Conservation (phyloP, 2,888 invertebrate species). For the Melolontha melolontha region DNA sequence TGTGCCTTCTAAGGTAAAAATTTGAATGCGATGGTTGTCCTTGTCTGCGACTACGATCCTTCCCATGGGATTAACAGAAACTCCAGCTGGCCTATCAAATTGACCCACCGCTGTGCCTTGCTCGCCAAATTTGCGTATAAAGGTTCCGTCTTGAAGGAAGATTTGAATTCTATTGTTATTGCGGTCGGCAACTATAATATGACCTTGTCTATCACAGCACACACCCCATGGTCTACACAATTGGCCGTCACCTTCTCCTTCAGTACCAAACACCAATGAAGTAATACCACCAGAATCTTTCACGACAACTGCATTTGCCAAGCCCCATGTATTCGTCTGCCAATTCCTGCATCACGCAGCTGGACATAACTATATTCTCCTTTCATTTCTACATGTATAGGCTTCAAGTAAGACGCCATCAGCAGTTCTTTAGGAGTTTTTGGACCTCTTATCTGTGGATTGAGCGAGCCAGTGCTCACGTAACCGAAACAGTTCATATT, state of each 20-base stretch:
- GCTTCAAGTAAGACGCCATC: constrained; percentile 35
- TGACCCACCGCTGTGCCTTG: constrained; percentile 87
- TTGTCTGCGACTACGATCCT: constrained; percentile 95
- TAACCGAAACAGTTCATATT: constrained; percentile 69
- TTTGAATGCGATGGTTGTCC: constrained; percentile 94
- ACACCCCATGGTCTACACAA: constrained; percentile 87
- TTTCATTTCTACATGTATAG: constrained; percentile 40
- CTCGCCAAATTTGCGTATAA: constrained; percentile 86
- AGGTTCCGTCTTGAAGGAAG: constrained; percentile 82
- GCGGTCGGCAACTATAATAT: constrained; percentile 93
- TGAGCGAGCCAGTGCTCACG: constrained; percentile 59
- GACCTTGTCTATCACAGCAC: constrained; percentile 81
- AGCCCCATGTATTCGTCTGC: constrained; percentile 63
- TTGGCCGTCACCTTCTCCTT: constrained; percentile 85
- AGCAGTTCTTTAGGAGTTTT: constrained; percentile 39
- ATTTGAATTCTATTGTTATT: constrained; percentile 95
- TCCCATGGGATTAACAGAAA: constrained; percentile 81
- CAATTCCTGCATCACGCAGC: constrained; percentile 53
- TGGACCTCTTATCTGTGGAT: constrained; percentile 44
- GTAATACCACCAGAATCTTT: constrained; percentile 55
- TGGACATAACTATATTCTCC: constrained; percentile 45
- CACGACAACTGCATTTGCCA: constrained; percentile 58
- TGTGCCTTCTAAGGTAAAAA: constrained; percentile 82
- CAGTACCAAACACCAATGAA: constrained; percentile 74
- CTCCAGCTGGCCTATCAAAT: constrained; percentile 92